Evolutionary conservation across 2,888 invertebrate species (phyloP), one percentile per base, ranked within the genome.

Genomic region (Metallyticus violacea): DNA sequence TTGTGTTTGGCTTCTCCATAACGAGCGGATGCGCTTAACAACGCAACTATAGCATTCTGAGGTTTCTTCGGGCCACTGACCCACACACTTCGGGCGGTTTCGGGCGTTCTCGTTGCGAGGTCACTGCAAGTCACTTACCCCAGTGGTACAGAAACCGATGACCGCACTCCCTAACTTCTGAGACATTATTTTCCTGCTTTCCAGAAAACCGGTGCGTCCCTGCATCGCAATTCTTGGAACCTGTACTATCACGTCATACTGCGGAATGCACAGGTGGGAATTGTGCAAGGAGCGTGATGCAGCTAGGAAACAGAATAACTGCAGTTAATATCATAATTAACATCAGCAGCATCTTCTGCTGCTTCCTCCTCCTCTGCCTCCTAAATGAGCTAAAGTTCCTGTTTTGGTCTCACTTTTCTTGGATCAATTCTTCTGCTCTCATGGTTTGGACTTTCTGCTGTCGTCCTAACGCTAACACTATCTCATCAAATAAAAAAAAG

Each of bases 101-200:
- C 88, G 88, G 82, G 28, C 77, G n/a, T 30, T 77, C 84, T 79
- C 88, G 88, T 79, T 80, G 91, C 91, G 93, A 93, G 94, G 94
- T 94, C 94, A 94, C 91, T 90, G 90, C 91, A 92, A 94, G 94
- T 94, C 94, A 94, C 93, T 94, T 94, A 94, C 94, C 94, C 93
- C 93, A 87, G 77, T 88, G 88, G 86, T 88, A 88, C 87, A 88
- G 80, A 88, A 87, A 88, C 86, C 81, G 83, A 85, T 85, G 86
- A 85, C 86, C 85, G 83, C 62, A 62, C 40, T 62, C 15, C 40
- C 40, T 22, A 62, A 62, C 40, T 62, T 62, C 22, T 62, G 40
- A 62, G 40, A 62, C 40, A 9, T 30, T 4, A 62, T 62, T 62
- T 62, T 62, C 40, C 40, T 62, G 40, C 40, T 15, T 62, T 62